These are phyloP conservation scores for Hydrozoanthus tunicans DNA, from an alignment of 64 coral and sea anemone species.

Conservation along the genomic window DNA sequence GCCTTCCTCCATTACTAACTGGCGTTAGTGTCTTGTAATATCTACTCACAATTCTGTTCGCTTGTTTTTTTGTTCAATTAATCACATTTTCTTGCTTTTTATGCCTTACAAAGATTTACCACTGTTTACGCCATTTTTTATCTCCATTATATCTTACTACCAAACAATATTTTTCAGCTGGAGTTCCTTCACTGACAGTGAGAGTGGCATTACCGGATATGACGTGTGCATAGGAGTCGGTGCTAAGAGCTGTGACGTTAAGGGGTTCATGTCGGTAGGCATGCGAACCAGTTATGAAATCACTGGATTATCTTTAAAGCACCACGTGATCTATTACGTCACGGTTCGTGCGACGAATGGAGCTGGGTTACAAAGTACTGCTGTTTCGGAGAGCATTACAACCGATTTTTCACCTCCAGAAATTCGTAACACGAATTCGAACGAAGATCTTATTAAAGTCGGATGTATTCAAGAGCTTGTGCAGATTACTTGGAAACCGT, in stretches of 20 bases:
- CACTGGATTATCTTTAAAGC: constrained; percentile 40
- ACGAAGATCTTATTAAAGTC: constrained; percentile 26
- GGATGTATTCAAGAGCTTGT: constrained; percentile 71
- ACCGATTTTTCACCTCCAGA: constrained; percentile 39
- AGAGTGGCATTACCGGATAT: constrained; percentile 75
- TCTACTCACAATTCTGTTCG: no score
- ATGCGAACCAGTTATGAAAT: constrained; percentile 50
- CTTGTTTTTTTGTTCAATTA: no score
- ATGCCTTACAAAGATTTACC: not conserved
- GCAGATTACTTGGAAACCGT: constrained; percentile 57
- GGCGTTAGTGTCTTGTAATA: no score
- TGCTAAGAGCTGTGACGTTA: constrained; percentile 51
- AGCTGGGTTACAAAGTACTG: constrained; percentile 45
- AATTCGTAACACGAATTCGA: not conserved
- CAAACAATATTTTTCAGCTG: constrained; percentile 28
- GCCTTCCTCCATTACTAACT: no score
- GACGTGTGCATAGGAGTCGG: constrained; percentile 57
- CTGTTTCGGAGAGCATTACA: constrained; percentile 1
- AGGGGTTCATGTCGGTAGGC: constrained; percentile 41
- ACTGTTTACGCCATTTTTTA: not conserved
- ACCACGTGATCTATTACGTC: constrained; percentile 64
- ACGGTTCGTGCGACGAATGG: constrained; percentile 66
- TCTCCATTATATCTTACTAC: not conserved
- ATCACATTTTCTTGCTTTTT: not conserved
- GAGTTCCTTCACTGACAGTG: constrained; percentile 58